Conservation (phyloP, 2,888 invertebrate genomes). For the Ctena decussata region DNA sequence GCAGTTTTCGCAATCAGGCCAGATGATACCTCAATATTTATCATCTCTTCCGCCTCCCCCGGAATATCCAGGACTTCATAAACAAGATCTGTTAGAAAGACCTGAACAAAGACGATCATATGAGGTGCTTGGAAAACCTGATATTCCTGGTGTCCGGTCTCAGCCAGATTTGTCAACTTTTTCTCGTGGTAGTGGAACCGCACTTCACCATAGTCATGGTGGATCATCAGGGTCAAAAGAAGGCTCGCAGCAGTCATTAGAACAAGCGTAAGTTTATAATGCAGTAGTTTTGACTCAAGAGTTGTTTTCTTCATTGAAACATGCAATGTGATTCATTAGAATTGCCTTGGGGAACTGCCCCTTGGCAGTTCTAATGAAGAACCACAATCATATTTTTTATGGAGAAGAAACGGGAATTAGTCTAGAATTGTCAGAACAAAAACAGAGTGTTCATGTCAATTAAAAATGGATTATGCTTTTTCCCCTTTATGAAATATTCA, state of each 20-base stretch:
- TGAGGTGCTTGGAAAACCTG: conserved; percentile 73
- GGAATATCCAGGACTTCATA: conserved; percentile 80
- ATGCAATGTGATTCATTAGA: too few relatives aligned
- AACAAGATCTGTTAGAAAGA: conserved; percentile 52
- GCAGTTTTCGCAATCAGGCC: conserved; percentile 32
- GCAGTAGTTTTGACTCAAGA: too few relatives aligned
- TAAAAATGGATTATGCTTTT: too few relatives aligned
- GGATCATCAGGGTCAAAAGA: conserved; percentile 67
- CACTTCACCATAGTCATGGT: conserved; percentile 47
- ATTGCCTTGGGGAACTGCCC: too few relatives aligned
- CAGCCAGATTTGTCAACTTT: conserved; percentile 94
- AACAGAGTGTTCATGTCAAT: too few relatives aligned
- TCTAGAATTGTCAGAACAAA: too few relatives aligned
- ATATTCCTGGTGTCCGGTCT: conserved; percentile 89
- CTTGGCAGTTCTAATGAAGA: too few relatives aligned
- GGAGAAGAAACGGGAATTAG: too few relatives aligned
- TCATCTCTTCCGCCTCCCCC: conserved; percentile 82
- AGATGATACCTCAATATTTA: conserved; percentile 69
- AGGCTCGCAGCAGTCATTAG: conserved; percentile 57
- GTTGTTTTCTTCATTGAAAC: too few relatives aligned
- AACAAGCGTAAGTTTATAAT: conserved; percentile 62
- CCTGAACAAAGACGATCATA: conserved; percentile 73
- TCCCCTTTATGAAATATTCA: too few relatives aligned
- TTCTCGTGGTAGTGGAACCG: conserved; percentile 55
- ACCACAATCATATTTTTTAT: too few relatives aligned